phyloP scores from a whole-genome alignment of 2,888 invertebrate species.

The Oxycera nigricornis region DNA sequence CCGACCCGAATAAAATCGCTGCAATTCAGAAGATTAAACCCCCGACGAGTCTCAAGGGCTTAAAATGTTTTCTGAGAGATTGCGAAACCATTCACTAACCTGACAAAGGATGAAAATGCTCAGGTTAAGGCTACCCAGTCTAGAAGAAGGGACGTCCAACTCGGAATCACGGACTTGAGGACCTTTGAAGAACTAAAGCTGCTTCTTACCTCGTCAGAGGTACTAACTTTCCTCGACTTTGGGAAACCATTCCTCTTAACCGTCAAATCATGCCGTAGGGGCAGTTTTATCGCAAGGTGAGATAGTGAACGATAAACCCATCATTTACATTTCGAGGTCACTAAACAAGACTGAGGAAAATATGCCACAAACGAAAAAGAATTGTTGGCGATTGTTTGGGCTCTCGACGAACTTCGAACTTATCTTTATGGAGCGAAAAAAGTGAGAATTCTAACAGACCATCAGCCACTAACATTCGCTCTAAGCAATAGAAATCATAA shows the following conservation, averaged over 20 bases:
- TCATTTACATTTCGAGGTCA: conserved; percentile 2
- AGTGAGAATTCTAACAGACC: conserved; percentile 24
- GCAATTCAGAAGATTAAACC: conserved; percentile 23
- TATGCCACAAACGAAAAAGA: conserved; percentile 13
- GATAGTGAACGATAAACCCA: conserved; percentile 12
- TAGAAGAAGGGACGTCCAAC: neutral
- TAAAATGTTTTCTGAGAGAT: conserved; percentile 35
- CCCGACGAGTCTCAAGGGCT: conserved; percentile 25
- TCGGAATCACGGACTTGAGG: neutral
- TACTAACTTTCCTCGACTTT: conserved; percentile 21
- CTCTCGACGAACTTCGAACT: conserved; percentile 3
- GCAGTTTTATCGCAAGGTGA: conserved; percentile 13
- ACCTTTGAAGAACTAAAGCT: neutral
- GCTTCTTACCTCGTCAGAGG: conserved; percentile 13
- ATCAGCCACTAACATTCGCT: conserved; percentile 10
- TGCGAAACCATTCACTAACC: conserved; percentile 27
- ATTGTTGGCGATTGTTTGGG: conserved; percentile 18
- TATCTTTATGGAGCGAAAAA: conserved; percentile 9
- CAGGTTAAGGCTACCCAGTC: conserved; percentile 7
- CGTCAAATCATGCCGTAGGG: neutral
- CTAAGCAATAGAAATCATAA: conserved; percentile 13
- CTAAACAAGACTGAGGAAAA: conserved; percentile 27
- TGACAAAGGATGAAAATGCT: conserved; percentile 18
- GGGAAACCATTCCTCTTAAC: conserved; percentile 16
- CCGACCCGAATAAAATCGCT: conserved; percentile 37